phyloP scores from a whole-genome alignment of 2,113 vertebrate species.

The Psammodynastes pulverulentus region DNA sequence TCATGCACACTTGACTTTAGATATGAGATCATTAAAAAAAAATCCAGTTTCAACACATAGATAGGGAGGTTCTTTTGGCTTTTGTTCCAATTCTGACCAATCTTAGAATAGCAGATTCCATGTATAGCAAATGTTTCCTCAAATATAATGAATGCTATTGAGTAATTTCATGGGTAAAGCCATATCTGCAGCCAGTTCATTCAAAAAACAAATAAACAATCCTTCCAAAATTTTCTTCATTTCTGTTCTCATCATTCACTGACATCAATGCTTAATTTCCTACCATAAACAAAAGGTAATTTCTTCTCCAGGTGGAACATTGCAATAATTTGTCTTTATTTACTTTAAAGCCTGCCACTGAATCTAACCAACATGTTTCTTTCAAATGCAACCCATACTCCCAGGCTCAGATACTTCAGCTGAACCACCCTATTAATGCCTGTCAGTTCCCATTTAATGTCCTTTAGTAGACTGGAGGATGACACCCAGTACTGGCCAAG shows the following conservation, averaged over 20 bases:
- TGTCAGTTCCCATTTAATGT: neutral
- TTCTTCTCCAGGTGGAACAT: neutral
- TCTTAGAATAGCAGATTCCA: neutral
- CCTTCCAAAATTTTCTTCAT: neutral
- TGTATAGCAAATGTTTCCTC: neutral
- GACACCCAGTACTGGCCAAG: neutral
- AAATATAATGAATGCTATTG: neutral
- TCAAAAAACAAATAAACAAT: neutral
- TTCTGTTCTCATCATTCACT: neutral
- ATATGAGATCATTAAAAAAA: slow-evolving; percentile 1
- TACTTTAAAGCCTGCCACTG: neutral
- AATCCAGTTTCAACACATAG: neutral
- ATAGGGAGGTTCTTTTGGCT: neutral
- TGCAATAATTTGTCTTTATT: neutral
- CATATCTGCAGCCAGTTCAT: neutral
- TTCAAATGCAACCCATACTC: neutral
- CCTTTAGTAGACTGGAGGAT: neutral
- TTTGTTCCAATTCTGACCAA: rapidly evolving
- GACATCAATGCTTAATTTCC: neutral
- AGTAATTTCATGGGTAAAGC: neutral
- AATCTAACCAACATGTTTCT: neutral
- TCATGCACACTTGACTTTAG: slow-evolving; percentile 42
- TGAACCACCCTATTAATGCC: neutral
- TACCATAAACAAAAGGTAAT: neutral
- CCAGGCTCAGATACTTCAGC: neutral